Percentiles rank a stretch among this genome's conserved stretches.
These are phyloP conservation scores for Mastacembelus armatus DNA, from an alignment of 2,797 vertebrate genomes.

Conservation along the genomic window DNA sequence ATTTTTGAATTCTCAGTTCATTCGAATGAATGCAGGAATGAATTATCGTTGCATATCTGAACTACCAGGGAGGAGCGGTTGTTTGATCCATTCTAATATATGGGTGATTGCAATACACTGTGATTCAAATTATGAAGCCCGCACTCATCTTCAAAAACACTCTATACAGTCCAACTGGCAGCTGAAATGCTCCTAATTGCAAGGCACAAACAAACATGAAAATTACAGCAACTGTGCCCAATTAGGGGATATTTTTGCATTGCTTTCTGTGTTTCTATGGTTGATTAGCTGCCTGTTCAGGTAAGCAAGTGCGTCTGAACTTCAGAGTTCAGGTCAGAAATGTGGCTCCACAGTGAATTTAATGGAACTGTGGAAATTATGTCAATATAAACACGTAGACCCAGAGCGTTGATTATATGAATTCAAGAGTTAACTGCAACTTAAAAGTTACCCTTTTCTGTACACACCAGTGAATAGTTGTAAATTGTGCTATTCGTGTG, in stretches of 20 bases:
- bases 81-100: conserved; percentile 73
- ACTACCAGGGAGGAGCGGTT: conserved; percentile 45
- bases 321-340: conserved; percentile 38
- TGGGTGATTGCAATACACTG: conserved; percentile 65
- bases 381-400: background rate
- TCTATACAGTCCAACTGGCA: conserved; percentile 60
- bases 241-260: conserved; percentile 68
- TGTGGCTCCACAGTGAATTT: background rate
- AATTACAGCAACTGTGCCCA: conserved; percentile 73
- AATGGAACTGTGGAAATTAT: conserved; percentile 5
- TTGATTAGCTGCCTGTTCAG: conserved; percentile 66
- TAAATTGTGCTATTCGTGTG: background rate
- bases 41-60: conserved; percentile 49
- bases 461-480: background rate
- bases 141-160: conserved; percentile 60
- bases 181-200: conserved; percentile 70
- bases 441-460: background rate
- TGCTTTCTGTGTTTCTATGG: conserved; percentile 40
- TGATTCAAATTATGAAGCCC: conserved; percentile 64
- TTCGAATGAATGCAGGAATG: conserved; percentile 55
- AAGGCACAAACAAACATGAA: conserved; percentile 71
- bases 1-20: conserved; percentile 59
- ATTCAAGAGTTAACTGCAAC: background rate
- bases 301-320: conserved; percentile 33
- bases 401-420: conserved; percentile 5